Conservation (phyloP, 2,888 invertebrate genomes). For the Chironomus tentans region DNA sequence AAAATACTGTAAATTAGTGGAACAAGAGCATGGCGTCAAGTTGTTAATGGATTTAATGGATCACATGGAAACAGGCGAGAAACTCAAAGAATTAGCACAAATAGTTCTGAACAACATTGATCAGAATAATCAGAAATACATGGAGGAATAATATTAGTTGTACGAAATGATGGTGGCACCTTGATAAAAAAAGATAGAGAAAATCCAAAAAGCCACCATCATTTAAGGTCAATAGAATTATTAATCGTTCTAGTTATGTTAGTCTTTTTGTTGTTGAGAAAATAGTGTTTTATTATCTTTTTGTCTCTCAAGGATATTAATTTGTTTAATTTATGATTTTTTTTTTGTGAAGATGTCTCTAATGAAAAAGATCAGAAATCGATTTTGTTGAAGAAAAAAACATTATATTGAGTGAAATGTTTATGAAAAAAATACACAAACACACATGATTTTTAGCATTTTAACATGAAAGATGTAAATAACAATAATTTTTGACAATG, state of each 20-base stretch:
- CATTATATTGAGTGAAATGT: no score
- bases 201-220: not conserved
- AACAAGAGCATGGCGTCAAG: slow-evolving; percentile 73
- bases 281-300: not conserved
- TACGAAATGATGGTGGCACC: not conserved
- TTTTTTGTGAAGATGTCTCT: not conserved
- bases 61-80: slow-evolving; percentile 53
- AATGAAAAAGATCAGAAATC: not conserved
- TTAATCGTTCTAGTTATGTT: not conserved
- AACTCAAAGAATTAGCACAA: slow-evolving; percentile 59
- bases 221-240: not conserved
- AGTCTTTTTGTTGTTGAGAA: not conserved
- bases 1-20: slow-evolving; percentile 84
- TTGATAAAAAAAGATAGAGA: not conserved
- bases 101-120: slow-evolving; percentile 59
- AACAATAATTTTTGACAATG: no score
- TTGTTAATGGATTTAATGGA: slow-evolving; percentile 58
- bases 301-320: not conserved
- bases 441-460: no score
- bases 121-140: slow-evolving; percentile 29
- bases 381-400: no score
- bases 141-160: slow-evolving; percentile 24
- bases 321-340: not conserved
- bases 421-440: no score
- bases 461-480: no score